Evolutionary conservation across 2,113 vertebrate genomes (phyloP).

Genomic region (Embiotoca jacksoni): DNA sequence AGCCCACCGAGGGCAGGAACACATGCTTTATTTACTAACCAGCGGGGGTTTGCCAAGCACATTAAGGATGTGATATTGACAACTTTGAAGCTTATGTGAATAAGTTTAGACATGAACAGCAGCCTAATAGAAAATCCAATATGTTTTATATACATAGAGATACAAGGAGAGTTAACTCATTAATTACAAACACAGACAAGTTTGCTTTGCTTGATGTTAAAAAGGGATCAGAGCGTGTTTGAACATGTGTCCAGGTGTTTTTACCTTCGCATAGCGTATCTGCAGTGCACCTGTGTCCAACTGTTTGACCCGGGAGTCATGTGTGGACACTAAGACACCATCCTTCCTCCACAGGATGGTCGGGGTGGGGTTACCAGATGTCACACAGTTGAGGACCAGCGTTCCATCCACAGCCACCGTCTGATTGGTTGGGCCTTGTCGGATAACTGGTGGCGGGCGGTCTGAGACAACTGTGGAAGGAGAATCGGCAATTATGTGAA

Average conservation of each 20-base stretch:
- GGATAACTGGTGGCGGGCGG: slow-evolving; percentile 95
- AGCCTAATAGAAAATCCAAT: slow-evolving; percentile 5
- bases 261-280: slow-evolving; percentile 97
- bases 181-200: neutral
- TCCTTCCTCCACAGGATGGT: slow-evolving; percentile 98
- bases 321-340: slow-evolving; percentile 90
- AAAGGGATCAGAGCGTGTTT: slow-evolving; percentile 1
- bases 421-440: slow-evolving; percentile 96
- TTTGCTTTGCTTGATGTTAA: slow-evolving; percentile 8
- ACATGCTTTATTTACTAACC: slow-evolving; percentile 75
- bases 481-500: slow-evolving; percentile 35
- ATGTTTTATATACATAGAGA: slow-evolving; percentile 10
- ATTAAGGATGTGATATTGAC: slow-evolving; percentile 35
- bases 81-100: slow-evolving; percentile 50
- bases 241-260: neutral
- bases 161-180: neutral
- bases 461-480: slow-evolving; percentile 92
- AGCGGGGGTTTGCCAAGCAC: slow-evolving; percentile 56
- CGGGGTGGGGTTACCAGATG: slow-evolving; percentile 90
- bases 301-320: slow-evolving; percentile 95
- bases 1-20: slow-evolving; percentile 66
- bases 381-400: slow-evolving; percentile 90
- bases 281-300: slow-evolving; percentile 91
- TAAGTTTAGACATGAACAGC: slow-evolving; percentile 35
- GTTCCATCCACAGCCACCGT: slow-evolving; percentile 96